Evolutionary conservation across 2,113 vertebrate genomes (phyloP), one percentile per base, ranked within the genome.

Genomic region (Prionailurus viverrinus): DNA sequence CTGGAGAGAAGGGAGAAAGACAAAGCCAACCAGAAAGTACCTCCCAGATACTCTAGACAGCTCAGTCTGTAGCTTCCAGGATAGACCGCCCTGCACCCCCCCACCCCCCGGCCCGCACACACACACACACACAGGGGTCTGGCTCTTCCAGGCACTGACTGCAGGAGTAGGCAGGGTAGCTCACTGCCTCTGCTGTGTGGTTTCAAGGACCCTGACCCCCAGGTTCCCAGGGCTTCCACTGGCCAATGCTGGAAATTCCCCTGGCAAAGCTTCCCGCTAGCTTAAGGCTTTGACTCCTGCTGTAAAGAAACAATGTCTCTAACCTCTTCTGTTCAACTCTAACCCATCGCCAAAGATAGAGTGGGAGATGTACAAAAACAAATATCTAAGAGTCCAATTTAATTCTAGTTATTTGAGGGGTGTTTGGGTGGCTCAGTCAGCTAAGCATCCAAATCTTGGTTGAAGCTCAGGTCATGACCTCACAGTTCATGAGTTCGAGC

Each of bases 71-170:
- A 65, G 36, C 45, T 27, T 66, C 27, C 51, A 63, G 41, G 63
- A 53, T 7, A 58, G 7, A 78, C 11, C 3, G 13, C 13, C 9
- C 53, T 4, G 15, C 2, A 9, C 53, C 53, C 53, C 53, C 16
- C 53, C 11, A 18, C 55, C 7, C 7, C 7, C 45, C 0, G 1
- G 45, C 55, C 0, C 15, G 5, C 58, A 0, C 58, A 3, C 58
- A 51, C 51, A 51, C 51, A n/a, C n/a, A 51, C 51, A 51, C 41
- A 21, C 13, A 5, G 2, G 31, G 5, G 19, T 13, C 48, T 41
- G 39, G 27, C 23, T 18, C 33, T 78, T 16, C 73, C 48, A 41
- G 29, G 53, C 29, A 33, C 11, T 29, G 16, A 36, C 45, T 27
- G 0, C 4, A 5, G 51, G 48, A 27, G 33, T 16, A 5, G 25